These are phyloP conservation scores for Tragelaphus imberbis DNA, from an alignment of 2,113 vertebrate species.

Conservation along the genomic window DNA sequence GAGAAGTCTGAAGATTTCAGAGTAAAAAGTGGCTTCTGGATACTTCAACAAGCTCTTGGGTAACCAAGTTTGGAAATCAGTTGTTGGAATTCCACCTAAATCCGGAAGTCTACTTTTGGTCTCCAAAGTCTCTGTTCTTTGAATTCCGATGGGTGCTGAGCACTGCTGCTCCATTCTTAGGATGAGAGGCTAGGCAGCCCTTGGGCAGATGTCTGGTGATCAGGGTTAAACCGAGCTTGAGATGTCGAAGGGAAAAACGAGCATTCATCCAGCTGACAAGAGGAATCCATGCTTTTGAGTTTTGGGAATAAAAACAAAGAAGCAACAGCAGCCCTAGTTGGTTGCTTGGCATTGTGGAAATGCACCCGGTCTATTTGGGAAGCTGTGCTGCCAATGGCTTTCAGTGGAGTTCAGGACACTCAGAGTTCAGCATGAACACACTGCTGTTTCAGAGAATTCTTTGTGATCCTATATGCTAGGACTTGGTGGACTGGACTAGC, in stretches of 20 bases:
- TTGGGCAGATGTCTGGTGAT: not conserved
- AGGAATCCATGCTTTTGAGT: not conserved
- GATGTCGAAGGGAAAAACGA: not conserved
- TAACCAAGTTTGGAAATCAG: not conserved
- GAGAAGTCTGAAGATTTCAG: not conserved
- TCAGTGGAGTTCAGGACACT: not conserved
- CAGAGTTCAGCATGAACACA: not conserved
- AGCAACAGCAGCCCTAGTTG: not conserved
- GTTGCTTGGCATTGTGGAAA: not conserved
- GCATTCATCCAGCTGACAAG: not conserved
- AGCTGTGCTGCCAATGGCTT: not conserved
- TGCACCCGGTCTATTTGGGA: not conserved
- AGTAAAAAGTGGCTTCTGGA: not conserved
- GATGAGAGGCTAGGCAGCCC: not conserved
- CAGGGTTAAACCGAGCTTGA: not conserved
- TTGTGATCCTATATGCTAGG: not conserved
- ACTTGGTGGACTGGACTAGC: not conserved
- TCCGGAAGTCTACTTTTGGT: not conserved
- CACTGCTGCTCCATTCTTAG: not conserved
- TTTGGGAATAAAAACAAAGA: not conserved
- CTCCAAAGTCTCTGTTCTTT: not conserved
- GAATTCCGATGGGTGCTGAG: not conserved
- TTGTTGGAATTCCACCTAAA: not conserved
- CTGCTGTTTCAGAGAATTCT: not conserved
- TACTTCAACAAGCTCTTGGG: not conserved